Percentiles rank a stretch among this genome's conserved stretches.
phyloP scores from a whole-genome alignment of 23 tunicate genomes.

The Trididemnum nubilum region DNA sequence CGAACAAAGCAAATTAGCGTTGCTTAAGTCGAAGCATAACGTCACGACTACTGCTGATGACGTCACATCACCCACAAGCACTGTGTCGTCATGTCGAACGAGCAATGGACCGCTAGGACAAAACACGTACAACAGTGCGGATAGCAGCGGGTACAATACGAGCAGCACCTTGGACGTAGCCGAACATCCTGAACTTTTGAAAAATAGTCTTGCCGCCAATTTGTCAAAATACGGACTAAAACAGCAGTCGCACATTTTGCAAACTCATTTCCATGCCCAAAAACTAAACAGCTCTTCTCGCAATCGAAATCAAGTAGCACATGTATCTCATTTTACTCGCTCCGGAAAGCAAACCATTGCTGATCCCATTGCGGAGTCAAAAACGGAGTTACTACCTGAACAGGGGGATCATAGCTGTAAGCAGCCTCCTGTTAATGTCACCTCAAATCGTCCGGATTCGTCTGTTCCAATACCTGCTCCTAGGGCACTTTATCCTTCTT shows the following conservation, averaged over 20 bases:
- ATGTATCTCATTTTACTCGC: background rate
- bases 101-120: constrained; percentile 42
- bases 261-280: background rate
- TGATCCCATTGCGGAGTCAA: no score
- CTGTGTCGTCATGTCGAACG: constrained; percentile 37
- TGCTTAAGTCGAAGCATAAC: background rate
- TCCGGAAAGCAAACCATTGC: background rate
- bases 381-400: background rate
- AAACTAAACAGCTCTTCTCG: no score
- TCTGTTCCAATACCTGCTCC: constrained; percentile 81
- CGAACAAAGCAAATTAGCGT: background rate
- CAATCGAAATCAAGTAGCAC: background rate
- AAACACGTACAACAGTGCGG: constrained; percentile 90
- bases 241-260: background rate
- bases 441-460: constrained; percentile 26
- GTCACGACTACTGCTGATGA: constrained; percentile 6
- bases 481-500: constrained; percentile 65
- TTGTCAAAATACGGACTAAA: background rate
- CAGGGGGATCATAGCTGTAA: background rate
- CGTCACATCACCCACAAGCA: constrained; percentile 64
- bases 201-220: constrained; percentile 22
- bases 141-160: constrained; percentile 95
- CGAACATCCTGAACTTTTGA: constrained; percentile 51
- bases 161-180: constrained; percentile 83
- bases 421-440: constrained; percentile 31